These are phyloP conservation scores for Coelopa frigida DNA, from an alignment of 1,140 invertebrate genomes.

Conservation along the genomic window DNA sequence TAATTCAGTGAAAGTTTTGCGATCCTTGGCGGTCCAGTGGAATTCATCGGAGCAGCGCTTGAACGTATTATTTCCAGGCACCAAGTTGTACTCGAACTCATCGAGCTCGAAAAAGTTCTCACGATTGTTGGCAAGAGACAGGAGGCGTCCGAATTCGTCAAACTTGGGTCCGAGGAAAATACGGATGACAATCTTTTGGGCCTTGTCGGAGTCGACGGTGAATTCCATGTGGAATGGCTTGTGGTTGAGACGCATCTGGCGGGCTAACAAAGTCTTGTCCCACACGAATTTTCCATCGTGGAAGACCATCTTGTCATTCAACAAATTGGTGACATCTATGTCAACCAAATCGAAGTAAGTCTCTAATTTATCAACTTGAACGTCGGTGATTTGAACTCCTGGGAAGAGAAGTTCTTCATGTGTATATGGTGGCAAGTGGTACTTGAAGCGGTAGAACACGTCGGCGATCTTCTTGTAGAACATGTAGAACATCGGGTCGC, in stretches of 20 bases:
- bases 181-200: constrained; percentile 47
- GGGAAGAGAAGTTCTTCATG: constrained; percentile 9
- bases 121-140: constrained; percentile 53
- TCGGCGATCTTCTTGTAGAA: constrained; percentile 50
- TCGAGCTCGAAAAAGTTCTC: constrained; percentile 63
- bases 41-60: constrained; percentile 59
- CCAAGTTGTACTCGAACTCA: constrained; percentile 57
- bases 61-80: constrained; percentile 58
- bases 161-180: constrained; percentile 54
- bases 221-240: constrained; percentile 55
- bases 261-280: constrained; percentile 45
- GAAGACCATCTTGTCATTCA: constrained; percentile 44
- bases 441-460: constrained; percentile 39
- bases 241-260: constrained; percentile 58
- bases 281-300: constrained; percentile 36
- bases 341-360: constrained; percentile 68
- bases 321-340: constrained; percentile 55
- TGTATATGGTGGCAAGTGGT: constrained; percentile 6
- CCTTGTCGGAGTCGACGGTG: constrained; percentile 47
- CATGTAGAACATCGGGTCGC: constrained; percentile 57
- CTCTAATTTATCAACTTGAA: constrained; percentile 56
- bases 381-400: constrained; percentile 41
- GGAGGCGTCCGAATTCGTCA: constrained; percentile 49
- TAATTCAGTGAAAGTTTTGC: constrained; percentile 53
- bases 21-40: constrained; percentile 54